Evolutionary conservation across 2,797 vertebrate genomes (phyloP).

Genomic region (Aeoliscus strigatus): DNA sequence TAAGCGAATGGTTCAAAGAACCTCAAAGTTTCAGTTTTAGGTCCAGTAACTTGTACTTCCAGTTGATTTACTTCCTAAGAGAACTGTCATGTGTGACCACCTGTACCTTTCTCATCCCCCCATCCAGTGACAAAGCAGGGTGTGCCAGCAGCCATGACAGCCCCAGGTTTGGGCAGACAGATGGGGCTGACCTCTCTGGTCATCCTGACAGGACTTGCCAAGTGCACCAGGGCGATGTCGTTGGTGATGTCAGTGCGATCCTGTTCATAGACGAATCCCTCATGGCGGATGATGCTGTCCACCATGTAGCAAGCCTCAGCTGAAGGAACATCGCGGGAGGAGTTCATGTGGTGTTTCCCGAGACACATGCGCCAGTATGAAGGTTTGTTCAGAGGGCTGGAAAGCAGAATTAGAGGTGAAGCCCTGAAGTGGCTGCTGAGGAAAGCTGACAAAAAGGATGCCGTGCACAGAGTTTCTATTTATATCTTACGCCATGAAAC

Average conservation of each 20-base stretch:
- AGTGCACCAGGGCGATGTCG: slow-evolving; percentile 70
- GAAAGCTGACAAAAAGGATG: not conserved
- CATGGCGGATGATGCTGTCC: slow-evolving; percentile 63
- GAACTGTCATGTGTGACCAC: not conserved
- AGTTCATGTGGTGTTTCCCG: slow-evolving; percentile 74
- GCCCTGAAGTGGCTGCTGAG: not conserved
- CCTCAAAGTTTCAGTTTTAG: too few species aligned
- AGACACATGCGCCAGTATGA: slow-evolving; percentile 68
- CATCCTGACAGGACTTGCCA: slow-evolving; percentile 60
- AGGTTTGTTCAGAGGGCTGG: slow-evolving; percentile 44
- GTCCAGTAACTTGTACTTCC: too few species aligned
- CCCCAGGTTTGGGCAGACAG: slow-evolving; percentile 62
- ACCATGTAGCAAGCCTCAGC: slow-evolving; percentile 60
- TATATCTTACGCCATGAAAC: slow-evolving; percentile 67
- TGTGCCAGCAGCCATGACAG: slow-evolving; percentile 51
- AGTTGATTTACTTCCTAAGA: too few species aligned
- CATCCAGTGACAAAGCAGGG: slow-evolving; percentile 72
- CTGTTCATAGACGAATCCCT: slow-evolving; percentile 65
- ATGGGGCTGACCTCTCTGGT: slow-evolving; percentile 67
- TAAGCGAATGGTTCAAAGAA: too few species aligned
- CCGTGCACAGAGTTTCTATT: not conserved
- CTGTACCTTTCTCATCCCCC: slow-evolving; percentile 73
- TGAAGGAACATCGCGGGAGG: slow-evolving; percentile 59
- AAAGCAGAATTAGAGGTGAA: slow-evolving; percentile 1
- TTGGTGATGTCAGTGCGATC: slow-evolving; percentile 57